Percentiles rank a stretch among this genome's conserved stretches.
Conservation (phyloP, 2,113 vertebrate species). For the Heterotilapia buettikoferi region DNA sequence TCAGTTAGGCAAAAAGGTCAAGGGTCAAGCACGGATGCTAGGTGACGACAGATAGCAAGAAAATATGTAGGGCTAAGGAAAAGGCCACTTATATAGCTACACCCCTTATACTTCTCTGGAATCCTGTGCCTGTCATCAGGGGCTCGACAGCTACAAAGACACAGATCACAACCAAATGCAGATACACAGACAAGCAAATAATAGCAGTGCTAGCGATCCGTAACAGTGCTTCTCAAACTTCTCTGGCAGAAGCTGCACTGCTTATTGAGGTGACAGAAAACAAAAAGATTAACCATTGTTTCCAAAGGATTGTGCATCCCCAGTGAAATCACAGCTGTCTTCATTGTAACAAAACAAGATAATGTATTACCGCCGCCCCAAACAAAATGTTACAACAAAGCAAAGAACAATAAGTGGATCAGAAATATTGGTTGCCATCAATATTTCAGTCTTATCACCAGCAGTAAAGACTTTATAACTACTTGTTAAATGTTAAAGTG, state of each 20-base stretch:
- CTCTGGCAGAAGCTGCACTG: background rate
- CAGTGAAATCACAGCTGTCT: background rate
- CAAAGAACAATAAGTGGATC: background rate
- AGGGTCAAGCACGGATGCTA: background rate
- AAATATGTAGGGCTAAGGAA: background rate
- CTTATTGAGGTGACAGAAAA: background rate
- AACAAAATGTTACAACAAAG: background rate
- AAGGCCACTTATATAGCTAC: background rate
- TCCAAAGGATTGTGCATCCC: background rate
- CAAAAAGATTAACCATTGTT: background rate
- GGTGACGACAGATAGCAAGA: background rate
- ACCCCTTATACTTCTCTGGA: background rate
- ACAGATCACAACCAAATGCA: background rate
- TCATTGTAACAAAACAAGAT: background rate
- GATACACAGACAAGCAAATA: background rate
- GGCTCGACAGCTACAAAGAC: background rate
- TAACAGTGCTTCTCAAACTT: background rate
- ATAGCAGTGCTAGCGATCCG: background rate
- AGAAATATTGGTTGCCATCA: background rate
- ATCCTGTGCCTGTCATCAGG: background rate
- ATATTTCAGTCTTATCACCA: background rate
- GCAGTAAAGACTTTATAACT: background rate
- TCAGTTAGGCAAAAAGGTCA: background rate
- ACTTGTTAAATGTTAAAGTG: background rate
- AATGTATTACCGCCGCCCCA: background rate